Base-by-base conservation (phyloP, 2,888 invertebrate genomes). In the Tiliacea aurago region DNA sequence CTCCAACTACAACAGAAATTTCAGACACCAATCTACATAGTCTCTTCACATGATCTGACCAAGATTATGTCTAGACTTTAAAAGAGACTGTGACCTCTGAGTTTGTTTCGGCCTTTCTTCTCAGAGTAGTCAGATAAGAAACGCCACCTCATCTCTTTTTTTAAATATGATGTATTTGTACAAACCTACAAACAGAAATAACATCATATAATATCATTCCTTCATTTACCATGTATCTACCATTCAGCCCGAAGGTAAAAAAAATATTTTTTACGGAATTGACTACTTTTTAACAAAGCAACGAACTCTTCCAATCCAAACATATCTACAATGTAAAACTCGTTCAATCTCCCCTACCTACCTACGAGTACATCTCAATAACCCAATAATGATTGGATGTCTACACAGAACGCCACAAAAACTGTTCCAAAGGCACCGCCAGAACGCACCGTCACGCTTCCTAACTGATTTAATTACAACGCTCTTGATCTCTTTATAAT, bases 401-500 rank as follows among this genome's bases (percentile, higher is more conserved):
- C 69, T 53, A 64, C 80, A 78, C 77, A 73, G 43, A 71, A 63
- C 33, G 28, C 61, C 37, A 72, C 43, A 78, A 87, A 87, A 83
- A 80, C 56, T 66, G 37, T 51, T 45, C 58, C 47, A 73, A 78
- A 77, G 67, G 68, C 20, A 33, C 77, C 76, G 72, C 63, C 63
- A 78, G 33, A 80, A 9, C 18, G 76, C 71, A 64, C 33, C 80
- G 86, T 86, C 86, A 86, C 70, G 74, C 49, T 80, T 68, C 77
- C 76, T 86, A 86, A 86, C 87, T 86, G 84, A 87, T 85, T 86
- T 86, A 86, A 86, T 86, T 86, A 86, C 71, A 63, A 76, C 11
- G 58, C 66, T 78, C 80, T 84, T 86, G 87, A 84, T 86, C 85
- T 81, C 86, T 80, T 86, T 86, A 83, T 85, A 85, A 87, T 82